These are phyloP conservation scores for Gobius niger DNA, from an alignment of 2,113 vertebrate species.

Conservation along the genomic window DNA sequence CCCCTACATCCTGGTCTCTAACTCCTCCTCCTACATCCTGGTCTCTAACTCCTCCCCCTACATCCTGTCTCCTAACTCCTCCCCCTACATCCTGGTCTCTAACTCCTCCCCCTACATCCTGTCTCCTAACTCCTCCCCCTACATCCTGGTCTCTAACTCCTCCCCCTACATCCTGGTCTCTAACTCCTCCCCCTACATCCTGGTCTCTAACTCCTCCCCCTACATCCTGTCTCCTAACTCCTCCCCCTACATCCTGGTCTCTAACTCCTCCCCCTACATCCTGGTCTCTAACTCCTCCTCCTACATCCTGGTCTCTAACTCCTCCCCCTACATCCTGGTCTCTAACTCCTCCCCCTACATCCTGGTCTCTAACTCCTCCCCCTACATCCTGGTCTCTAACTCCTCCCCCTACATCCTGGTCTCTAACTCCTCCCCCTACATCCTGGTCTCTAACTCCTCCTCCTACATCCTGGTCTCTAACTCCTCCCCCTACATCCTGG, in stretches of 20 bases:
- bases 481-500: neutral
- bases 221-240: neutral
- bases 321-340: neutral
- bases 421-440: neutral
- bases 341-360: neutral
- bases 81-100: too few species aligned
- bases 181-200: neutral
- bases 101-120: neutral
- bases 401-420: neutral
- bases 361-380: neutral
- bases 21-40: conserved; percentile 48
- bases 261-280: conserved; percentile 44
- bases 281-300: conserved; percentile 60
- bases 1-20: conserved; percentile 65
- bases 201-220: neutral
- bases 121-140: neutral
- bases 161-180: neutral
- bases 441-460: neutral
- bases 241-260: neutral
- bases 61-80: neutral
- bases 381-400: neutral
- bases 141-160: neutral
- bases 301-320: conserved; percentile 43
- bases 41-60: neutral
- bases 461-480: neutral